phyloP scores from a whole-genome alignment of 2,888 invertebrate species.

The Podabrus alpinus region DNA sequence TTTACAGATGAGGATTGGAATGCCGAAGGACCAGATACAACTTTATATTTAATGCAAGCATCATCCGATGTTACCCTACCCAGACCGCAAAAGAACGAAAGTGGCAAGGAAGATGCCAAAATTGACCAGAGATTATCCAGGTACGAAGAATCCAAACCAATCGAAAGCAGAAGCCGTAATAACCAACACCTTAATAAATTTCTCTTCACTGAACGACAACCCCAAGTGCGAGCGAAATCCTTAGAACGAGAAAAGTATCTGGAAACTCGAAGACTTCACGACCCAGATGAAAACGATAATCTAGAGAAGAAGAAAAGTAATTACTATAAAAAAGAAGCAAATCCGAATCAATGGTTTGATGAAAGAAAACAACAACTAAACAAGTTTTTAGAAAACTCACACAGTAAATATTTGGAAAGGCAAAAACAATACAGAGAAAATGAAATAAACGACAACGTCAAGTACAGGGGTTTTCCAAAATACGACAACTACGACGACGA shows the following conservation, averaged over 20 bases:
- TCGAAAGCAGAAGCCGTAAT: constrained; percentile 41
- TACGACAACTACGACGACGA: constrained; percentile 38
- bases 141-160: constrained; percentile 35
- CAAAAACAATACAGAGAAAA: constrained; percentile 12
- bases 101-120: constrained; percentile 56
- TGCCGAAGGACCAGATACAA: constrained; percentile 62
- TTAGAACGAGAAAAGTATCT: constrained; percentile 34
- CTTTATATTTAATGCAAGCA: constrained; percentile 65
- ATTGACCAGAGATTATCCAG: constrained; percentile 54
- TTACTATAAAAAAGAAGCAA: constrained; percentile 2
- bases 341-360: constrained; percentile 13
- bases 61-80: constrained; percentile 54
- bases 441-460: constrained; percentile 48
- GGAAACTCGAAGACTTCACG: constrained; percentile 6
- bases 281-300: constrained; percentile 4
- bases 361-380: neutral
- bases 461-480: constrained; percentile 31
- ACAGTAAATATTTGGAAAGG: neutral
- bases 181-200: constrained; percentile 49
- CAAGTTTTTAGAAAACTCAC: constrained; percentile 13
- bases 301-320: constrained; percentile 3
- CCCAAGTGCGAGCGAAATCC: constrained; percentile 13
- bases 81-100: constrained; percentile 43
- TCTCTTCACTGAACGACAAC: constrained; percentile 27
- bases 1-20: constrained; percentile 79